Base-by-base conservation (phyloP, 2,797 vertebrate species). In the Stomatorhinus walkeri region DNA sequence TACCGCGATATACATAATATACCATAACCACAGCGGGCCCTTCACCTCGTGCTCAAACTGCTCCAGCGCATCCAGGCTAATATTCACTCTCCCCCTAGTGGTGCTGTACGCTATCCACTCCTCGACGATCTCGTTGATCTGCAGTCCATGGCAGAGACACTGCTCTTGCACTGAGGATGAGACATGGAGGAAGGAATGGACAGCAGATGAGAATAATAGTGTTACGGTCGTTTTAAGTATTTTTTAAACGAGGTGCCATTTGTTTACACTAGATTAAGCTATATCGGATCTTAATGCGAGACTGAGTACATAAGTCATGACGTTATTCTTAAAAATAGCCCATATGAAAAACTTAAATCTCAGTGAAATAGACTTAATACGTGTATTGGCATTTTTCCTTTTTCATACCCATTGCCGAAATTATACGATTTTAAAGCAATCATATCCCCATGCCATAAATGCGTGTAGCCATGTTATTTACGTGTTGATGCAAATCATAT, bases 1-100 rank as follows among this genome's bases (percentile, higher is more conserved):
- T 49, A 46, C 81, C 0, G 8, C n/a, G 19, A 22, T 84, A 19
- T 19, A 83, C 19, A n/a, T n/a, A n/a, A n/a, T 36, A 5, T 72
- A 5, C 28, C 10, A 36, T 32, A 72, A 72, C 16, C 40, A 46
- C 76, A 10, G 28, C 40, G 7, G 6, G 5, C 7, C 9, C 12
- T 91, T 91, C 91, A 98, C 98, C 95, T 98, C 97, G 0, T 97
- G 95, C 89, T 98, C 96, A 64, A 99, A 97, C 52, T 94, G 93
- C 2, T 94, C 94, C 88, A 99, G 93, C 72, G 49, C 90, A 54
- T 96, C 93, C 0, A 91, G 0, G 4, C 90, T 94, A 6, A 98
- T 95, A 5, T 90, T 91, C 0, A 95, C 81, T 28, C 91, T 88
- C 48, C 93, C 90, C 85, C 93, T 96, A 0, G 95, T 96, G 87